Base-by-base conservation (phyloP, 2,888 invertebrate genomes). In the Osmoderma eremita region DNA sequence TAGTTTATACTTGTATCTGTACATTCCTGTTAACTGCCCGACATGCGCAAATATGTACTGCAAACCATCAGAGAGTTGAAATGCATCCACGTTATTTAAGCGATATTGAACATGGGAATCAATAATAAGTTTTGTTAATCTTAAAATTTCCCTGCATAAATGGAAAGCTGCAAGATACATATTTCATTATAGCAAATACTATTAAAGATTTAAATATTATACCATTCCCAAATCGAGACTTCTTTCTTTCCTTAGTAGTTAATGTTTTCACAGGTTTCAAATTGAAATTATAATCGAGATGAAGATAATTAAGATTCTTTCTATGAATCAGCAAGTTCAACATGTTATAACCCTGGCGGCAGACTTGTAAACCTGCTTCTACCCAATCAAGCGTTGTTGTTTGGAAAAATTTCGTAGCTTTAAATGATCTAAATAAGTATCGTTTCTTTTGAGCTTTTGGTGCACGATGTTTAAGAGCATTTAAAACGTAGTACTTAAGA, bases 41-140 rank as follows among this genome's bases (percentile, higher is more conserved):
- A 99, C 98, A 79, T 99, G 99, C 0, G 99, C 97, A 82, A 99
- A 99, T 70, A 99, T 96, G 82, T 99, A 99, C 83, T 99, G 99
- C 41, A 99, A 84, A 8, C 99, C 99, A 81, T 99, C 99, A 4
- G 99, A 91, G 74, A 99, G 84, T 86, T 99, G 95, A 83, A 98
- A 99, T 1, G 99, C 99, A 82, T 99, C 99, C 6, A 99, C 98
- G 79, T 99, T 99, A 84, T 99, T 99, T 70, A 99, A 86, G 13
- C 99, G 90, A 82, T 99, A 99, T 81, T 99, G 99, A 0, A 99
- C 99, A 81, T 99, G 99, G 0, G 98, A 97, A 84, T 99, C 99
- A 64, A 99, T 97, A 5, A 99, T 96, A 36, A 99, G 85, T 81
- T 99, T 99, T 0, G 99, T 99, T 68, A 99, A 85, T n/a, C 99